Evolutionary conservation across 2,797 vertebrate species (phyloP).

Genomic region (Coregonus ussuriensis): DNA sequence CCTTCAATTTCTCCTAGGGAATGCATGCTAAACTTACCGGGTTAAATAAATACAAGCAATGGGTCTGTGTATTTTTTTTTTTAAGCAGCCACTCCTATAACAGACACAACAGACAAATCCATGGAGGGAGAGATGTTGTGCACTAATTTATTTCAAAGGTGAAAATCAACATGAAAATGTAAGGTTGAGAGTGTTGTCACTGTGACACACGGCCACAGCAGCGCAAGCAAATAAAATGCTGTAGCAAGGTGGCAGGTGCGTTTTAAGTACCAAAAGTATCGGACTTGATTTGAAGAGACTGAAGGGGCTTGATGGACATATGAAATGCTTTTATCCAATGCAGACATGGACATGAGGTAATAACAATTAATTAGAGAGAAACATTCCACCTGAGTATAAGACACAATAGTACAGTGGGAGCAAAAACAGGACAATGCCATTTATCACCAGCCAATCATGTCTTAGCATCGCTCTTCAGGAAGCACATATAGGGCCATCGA

Average conservation of each 20-base stretch:
- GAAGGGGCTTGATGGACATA: background rate
- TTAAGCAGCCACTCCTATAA: background rate
- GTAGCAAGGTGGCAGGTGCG: background rate
- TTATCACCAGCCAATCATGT: too few species aligned
- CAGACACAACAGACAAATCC: background rate
- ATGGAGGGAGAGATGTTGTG: background rate
- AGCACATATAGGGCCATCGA: too few species aligned
- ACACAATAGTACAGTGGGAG: background rate
- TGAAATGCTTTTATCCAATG: too few species aligned
- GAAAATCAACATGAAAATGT: background rate
- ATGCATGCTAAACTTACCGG: too few species aligned
- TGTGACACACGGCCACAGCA: background rate
- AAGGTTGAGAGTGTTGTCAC: background rate
- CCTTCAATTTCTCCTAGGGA: background rate
- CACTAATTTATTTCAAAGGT: background rate
- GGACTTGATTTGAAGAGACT: background rate
- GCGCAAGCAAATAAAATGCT: background rate
- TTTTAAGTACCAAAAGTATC: background rate
- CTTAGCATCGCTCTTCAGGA: too few species aligned
- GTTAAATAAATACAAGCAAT: too few species aligned
- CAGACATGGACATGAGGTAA: too few species aligned
- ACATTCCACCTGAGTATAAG: background rate
- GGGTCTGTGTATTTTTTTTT: too few species aligned
- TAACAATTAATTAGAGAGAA: background rate
- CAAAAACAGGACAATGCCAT: background rate